Percentiles rank a stretch among this genome's conserved stretches.
Conservation (phyloP, 2,888 invertebrate genomes). For the Nomada fabriciana region DNA sequence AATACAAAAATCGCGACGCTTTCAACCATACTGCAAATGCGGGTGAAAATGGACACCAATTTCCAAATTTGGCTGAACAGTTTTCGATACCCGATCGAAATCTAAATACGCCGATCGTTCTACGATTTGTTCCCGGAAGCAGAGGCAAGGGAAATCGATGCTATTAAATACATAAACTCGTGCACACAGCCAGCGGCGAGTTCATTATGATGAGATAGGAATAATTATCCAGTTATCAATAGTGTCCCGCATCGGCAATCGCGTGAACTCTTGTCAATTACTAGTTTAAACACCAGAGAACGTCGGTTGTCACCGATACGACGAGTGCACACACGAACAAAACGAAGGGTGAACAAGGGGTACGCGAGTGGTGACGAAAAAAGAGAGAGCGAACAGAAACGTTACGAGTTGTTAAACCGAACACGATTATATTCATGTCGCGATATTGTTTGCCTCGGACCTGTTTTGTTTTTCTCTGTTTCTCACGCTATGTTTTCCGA, state of each 20-base stretch:
- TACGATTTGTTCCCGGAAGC: constrained; percentile 26
- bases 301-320: not conserved
- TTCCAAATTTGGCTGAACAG: constrained; percentile 1
- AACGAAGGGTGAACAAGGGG: not conserved
- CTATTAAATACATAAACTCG: constrained; percentile 57
- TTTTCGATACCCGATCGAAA: constrained; percentile 32
- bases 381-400: not conserved
- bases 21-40: constrained; percentile 27
- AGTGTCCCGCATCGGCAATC: constrained; percentile 43
- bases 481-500: constrained; percentile 23
- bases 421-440: constrained; percentile 45
- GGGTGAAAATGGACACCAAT: constrained; percentile 27
- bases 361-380: not conserved
- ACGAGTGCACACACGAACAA: not conserved
- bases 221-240: constrained; percentile 66
- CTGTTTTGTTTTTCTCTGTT: constrained; percentile 2
- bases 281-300: constrained; percentile 55
- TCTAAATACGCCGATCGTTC: constrained; percentile 16
- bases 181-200: constrained; percentile 15
- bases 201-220: constrained; percentile 57
- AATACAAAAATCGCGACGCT: constrained; percentile 11
- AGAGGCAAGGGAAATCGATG: constrained; percentile 16
- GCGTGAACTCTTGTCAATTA: constrained; percentile 53
- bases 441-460: constrained; percentile 34
- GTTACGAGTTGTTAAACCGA: constrained; percentile 33